Conservation (phyloP, 2,797 vertebrate genomes). For the Enteromius trimaculatus region DNA sequence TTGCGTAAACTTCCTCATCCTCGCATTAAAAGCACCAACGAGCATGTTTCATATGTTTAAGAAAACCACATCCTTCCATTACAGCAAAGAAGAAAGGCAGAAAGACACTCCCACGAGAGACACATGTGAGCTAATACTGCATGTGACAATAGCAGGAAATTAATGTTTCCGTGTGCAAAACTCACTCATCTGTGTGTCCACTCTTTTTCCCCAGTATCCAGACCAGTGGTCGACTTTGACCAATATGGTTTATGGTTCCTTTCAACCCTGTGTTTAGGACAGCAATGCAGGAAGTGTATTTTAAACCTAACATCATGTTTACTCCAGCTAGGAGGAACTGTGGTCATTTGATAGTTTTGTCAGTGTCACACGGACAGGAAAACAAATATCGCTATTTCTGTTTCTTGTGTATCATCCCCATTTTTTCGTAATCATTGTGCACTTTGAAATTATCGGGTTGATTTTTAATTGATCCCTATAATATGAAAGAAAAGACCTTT, state of each 20-base stretch:
- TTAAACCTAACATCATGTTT: slow-evolving; percentile 2
- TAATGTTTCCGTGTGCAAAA: background rate
- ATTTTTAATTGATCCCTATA: background rate
- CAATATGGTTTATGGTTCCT: background rate
- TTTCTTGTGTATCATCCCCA: background rate
- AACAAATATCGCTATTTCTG: background rate
- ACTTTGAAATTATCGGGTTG: background rate
- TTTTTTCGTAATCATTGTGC: background rate
- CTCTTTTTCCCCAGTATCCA: background rate
- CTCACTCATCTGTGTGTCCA: background rate
- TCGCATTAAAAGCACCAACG: background rate
- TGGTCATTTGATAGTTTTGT: slow-evolving; percentile 41
- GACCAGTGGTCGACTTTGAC: background rate
- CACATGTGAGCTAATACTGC: background rate
- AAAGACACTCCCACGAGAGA: background rate
- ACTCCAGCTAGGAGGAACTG: slow-evolving; percentile 36
- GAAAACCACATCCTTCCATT: slow-evolving; percentile 49
- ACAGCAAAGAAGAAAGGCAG: background rate
- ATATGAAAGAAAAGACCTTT: background rate
- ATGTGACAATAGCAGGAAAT: slow-evolving; percentile 38
- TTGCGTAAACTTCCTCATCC: slow-evolving; percentile 43
- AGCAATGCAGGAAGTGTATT: background rate
- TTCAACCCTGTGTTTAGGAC: background rate
- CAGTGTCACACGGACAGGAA: slow-evolving; percentile 31
- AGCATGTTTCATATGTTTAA: slow-evolving; percentile 29